Percentiles rank a stretch among this genome's conserved stretches.
Evolutionary conservation across 2,888 invertebrate species (phyloP).

Genomic region (Melinopterus prodromus): DNA sequence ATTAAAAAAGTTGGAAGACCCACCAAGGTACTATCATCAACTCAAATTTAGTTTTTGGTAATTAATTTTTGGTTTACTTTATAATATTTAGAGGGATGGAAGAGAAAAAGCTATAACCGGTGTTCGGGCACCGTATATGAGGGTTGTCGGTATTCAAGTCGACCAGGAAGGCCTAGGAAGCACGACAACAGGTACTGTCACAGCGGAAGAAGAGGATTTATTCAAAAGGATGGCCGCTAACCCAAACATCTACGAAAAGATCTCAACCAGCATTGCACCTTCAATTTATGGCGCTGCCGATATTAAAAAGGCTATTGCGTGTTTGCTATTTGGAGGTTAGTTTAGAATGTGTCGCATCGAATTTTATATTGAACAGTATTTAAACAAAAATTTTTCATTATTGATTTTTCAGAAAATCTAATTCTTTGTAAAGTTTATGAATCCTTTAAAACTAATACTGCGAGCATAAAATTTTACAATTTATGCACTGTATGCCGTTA

Average conservation of each 20-base stretch:
- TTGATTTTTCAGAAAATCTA: not conserved
- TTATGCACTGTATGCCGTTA: no score
- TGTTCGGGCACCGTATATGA: constrained; percentile 92
- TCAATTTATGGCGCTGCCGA: constrained; percentile 95
- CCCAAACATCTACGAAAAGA: constrained; percentile 86
- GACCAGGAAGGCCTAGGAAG: constrained; percentile 81
- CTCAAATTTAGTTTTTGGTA: not conserved
- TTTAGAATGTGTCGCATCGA: not conserved
- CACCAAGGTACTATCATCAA: constrained; percentile 60
- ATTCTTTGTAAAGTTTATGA: no score
- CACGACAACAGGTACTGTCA: constrained; percentile 65
- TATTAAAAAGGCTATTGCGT: constrained; percentile 97
- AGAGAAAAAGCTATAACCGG: constrained; percentile 86
- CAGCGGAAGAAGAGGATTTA: constrained; percentile 80
- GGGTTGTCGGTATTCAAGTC: constrained; percentile 91
- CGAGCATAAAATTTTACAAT: no score
- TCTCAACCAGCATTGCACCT: constrained; percentile 93
- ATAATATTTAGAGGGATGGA: constrained; percentile 65
- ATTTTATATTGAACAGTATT: not conserved
- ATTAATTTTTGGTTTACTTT: constrained; percentile 7
- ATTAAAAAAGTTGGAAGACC: constrained; percentile 86
- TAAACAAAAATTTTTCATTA: not conserved
- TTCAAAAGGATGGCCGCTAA: constrained; percentile 85
- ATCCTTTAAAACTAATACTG: no score
- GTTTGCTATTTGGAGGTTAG: constrained; percentile 90